These are phyloP conservation scores for Hucho hucho DNA, from an alignment of 2,113 vertebrate genomes.

Conservation along the genomic window DNA sequence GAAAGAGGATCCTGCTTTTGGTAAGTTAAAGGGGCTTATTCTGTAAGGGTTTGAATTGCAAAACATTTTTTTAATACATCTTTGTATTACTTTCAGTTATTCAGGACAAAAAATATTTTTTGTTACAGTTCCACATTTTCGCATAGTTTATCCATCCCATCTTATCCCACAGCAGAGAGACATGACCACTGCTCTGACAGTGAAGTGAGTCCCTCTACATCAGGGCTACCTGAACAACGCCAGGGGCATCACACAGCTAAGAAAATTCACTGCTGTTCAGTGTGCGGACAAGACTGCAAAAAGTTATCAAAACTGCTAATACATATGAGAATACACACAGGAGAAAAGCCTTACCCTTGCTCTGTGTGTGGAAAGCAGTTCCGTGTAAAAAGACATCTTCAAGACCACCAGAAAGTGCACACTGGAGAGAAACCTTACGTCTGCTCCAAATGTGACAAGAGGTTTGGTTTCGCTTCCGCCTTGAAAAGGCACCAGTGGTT, in stretches of 20 bases:
- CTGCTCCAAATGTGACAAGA: conserved; percentile 62
- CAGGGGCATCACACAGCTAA: background rate
- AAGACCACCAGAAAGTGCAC: conserved; percentile 6
- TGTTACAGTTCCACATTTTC: background rate
- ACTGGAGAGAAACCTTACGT: conserved; percentile 49
- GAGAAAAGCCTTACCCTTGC: conserved; percentile 63
- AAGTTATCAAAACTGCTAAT: background rate
- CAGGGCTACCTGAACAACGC: background rate
- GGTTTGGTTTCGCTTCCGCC: conserved; percentile 40
- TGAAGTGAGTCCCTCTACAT: background rate
- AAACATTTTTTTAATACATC: too few species aligned
- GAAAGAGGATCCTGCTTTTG: background rate
- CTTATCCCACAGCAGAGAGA: background rate
- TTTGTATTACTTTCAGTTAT: too few species aligned
- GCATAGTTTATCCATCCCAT: background rate
- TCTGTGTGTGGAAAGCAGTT: conserved; percentile 7
- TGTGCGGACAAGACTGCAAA: background rate
- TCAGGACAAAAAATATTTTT: too few species aligned
- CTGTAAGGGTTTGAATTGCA: too few species aligned
- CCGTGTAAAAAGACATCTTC: background rate
- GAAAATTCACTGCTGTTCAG: background rate
- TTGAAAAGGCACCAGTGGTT: conserved; percentile 44
- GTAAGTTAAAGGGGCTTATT: too few species aligned
- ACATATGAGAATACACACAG: conserved; percentile 21
- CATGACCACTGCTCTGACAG: background rate